phyloP scores from a whole-genome alignment of 2,113 vertebrate species.

The Hydropotes inermis region DNA sequence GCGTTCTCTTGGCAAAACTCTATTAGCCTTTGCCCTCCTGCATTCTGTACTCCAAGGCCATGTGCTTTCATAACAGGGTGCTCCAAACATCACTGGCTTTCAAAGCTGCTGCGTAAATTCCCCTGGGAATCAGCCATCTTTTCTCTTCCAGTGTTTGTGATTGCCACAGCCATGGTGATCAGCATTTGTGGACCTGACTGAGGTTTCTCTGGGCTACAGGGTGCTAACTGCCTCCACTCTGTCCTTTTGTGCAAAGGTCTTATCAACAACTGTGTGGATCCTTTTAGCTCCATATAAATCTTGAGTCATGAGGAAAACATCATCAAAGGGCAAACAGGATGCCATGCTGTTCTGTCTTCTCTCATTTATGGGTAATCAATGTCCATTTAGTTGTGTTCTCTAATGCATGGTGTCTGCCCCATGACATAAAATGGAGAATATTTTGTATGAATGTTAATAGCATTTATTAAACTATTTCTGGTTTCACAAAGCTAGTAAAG shows the following conservation, averaged over 20 bases:
- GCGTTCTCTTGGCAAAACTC: not conserved
- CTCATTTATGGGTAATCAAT: constrained; percentile 47
- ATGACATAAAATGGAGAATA: not conserved
- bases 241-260: constrained; percentile 29
- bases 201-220: not conserved
- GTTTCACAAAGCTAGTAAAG: not conserved
- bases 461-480: constrained; percentile 11
- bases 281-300: constrained; percentile 44
- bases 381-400: constrained; percentile 48
- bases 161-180: not conserved
- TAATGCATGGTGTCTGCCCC: not conserved
- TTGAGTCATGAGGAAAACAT: not conserved
- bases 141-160: not conserved
- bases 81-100: not conserved
- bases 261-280: not conserved
- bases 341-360: not conserved
- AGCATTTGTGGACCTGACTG: not conserved
- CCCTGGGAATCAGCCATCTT: not conserved
- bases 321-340: constrained; percentile 46
- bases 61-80: not conserved
- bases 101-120: not conserved
- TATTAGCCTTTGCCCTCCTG: not conserved
- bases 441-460: not conserved
- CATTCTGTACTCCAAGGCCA: not conserved
- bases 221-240: constrained; percentile 1